Base-by-base conservation (phyloP, 2,113 vertebrate genomes). In the Ceyx melanurus region DNA sequence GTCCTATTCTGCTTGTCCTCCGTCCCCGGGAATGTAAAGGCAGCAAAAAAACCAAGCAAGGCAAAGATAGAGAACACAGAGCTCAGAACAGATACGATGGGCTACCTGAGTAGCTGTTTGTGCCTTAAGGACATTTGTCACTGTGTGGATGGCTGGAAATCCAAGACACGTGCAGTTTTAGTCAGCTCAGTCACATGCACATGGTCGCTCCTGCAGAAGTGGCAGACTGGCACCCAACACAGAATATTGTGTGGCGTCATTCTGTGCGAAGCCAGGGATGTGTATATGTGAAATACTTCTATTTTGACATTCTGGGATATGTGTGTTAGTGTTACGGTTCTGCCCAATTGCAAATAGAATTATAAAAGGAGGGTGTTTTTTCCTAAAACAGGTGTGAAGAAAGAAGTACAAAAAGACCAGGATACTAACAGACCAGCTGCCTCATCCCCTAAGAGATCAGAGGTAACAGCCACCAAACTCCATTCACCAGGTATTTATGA, bases 401-500 rank as follows among this genome's bases (percentile, higher is more conserved):
- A 98, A 96, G 99, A 99, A 84, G 68, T 92, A 48, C 98, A 98
- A 33, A 99, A 98, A 95, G 98, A 98, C 82, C 95, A 96, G 72
- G 98, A 99, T 65, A 74, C 94, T 18, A 92, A 26, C 35, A 98
- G 95, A 56, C 96, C 97, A 22, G 45, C 96, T 9, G 89, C 97
- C 80, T 98, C 98, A 18, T 99, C 99, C 16, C 99, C 99, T 13
- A 99, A 99, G 97, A 98, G 97, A 91, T 97, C 96, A 82, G 97
- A 90, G 2, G 94, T 98, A 83, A 95, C 98, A 78, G 67, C 98
- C 10, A 97, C 98, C 67, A 99, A 99, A 60, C 97, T 97, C 43
- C 98, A 99, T 65, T 99, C 99, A 23, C 98, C 98, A 96, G 98
- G 99, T 99, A 98, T 89, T 89, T 93, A 60, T 81, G 82, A 88